Conservation (phyloP, 2,888 invertebrate genomes). For the Luperina testacea region DNA sequence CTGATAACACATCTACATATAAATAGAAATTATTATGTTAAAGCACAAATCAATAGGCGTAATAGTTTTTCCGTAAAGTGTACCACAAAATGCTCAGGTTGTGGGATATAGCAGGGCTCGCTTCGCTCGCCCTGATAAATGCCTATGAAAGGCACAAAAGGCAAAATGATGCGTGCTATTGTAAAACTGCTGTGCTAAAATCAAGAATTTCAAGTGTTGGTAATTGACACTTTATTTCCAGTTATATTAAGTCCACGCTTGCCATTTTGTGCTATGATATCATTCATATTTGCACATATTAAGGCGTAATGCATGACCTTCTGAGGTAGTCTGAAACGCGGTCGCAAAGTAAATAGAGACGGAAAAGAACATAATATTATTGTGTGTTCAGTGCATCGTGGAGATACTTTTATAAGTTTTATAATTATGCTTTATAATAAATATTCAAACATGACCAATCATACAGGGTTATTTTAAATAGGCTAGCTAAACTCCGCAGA, state of each 20-base stretch:
- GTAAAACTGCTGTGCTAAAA: conserved; percentile 14
- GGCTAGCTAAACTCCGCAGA: not conserved
- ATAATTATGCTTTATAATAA: not conserved
- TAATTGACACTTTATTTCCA: conserved; percentile 44
- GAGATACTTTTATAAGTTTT: conserved; percentile 7
- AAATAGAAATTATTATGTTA: no score
- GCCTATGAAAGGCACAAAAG: not conserved
- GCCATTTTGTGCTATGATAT: conserved; percentile 50
- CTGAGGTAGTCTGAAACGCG: conserved; percentile 29
- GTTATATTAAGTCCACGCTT: conserved; percentile 22
- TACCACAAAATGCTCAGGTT: no score
- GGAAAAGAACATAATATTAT: conserved; percentile 15
- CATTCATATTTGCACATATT: conserved; percentile 60
- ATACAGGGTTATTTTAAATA: not conserved
- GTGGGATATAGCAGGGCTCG: no score
- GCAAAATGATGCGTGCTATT: not conserved
- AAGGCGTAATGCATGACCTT: conserved; percentile 54
- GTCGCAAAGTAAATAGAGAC: conserved; percentile 37
- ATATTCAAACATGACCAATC: not conserved
- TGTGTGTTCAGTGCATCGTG: conserved; percentile 25
- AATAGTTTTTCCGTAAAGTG: no score
- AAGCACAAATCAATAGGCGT: no score
- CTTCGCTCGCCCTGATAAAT: no score
- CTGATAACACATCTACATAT: no score
- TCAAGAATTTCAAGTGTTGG: conserved; percentile 29